phyloP scores from a whole-genome alignment of 2,797 vertebrate genomes.

The Anableps anableps region DNA sequence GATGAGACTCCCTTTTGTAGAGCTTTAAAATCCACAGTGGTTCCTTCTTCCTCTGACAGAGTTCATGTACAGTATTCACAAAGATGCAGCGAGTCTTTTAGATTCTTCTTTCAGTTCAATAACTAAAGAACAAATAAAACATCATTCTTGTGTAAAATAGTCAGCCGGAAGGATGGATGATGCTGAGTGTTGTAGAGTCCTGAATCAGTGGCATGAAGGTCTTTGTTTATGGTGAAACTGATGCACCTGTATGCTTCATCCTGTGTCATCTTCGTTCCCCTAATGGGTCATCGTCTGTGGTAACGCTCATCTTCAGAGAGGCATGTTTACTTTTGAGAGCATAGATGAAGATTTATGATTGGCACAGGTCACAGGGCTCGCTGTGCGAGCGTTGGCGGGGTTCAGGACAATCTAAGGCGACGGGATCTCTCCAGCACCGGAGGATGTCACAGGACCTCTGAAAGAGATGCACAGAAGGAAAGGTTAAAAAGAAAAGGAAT shows the following conservation, averaged over 20 bases:
- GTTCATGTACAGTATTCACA: conserved; percentile 99
- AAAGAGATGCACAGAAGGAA: conserved; percentile 21
- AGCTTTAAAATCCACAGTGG: conserved; percentile 61
- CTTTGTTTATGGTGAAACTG: conserved; percentile 51
- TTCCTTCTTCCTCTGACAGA: conserved; percentile 53
- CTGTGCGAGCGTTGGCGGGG: conserved; percentile 39
- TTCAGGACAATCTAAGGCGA: conserved; percentile 43
- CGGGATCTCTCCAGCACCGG: conserved; percentile 28
- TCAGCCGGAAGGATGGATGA: conserved; percentile 69
- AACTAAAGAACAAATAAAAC: conserved; percentile 86
- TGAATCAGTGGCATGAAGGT: conserved; percentile 44
- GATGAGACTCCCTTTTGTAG: conserved; percentile 59
- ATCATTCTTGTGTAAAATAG: conserved; percentile 45
- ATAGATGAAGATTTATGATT: conserved; percentile 61
- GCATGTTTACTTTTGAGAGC: conserved; percentile 44
- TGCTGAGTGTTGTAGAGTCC: conserved; percentile 84
- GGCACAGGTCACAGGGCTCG: conserved; percentile 69
- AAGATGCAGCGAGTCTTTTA: conserved; percentile 85
- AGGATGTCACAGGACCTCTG: conserved; percentile 82
- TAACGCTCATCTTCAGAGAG: conserved; percentile 35
- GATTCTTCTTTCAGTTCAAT: conserved; percentile 89
- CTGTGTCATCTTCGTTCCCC: conserved; percentile 27
- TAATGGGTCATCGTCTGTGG: conserved; percentile 38
- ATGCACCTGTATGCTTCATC: not conserved
- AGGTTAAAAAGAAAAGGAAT: conserved; percentile 15